These are phyloP conservation scores for Rambutsinella grinnellia DNA, from an alignment of 2,888 invertebrate species.

Conservation along the genomic window DNA sequence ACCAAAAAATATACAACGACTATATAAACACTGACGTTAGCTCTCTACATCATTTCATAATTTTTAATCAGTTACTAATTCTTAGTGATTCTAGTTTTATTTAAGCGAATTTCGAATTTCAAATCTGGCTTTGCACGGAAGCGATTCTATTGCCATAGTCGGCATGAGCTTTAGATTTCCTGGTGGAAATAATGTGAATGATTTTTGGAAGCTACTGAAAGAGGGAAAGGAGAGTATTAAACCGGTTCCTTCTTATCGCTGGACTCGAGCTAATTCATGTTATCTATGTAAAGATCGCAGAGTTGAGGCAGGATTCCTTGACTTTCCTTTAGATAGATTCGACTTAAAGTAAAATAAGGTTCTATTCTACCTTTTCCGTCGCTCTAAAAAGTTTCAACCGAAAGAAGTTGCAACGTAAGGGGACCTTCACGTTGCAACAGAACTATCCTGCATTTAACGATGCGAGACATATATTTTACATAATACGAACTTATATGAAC, in stretches of 20 bases:
- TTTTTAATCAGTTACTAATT: too few relatives aligned
- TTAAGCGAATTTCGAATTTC: background rate
- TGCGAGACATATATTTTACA: too few relatives aligned
- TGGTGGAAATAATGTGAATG: slow-evolving; percentile 19
- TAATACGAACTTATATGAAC: too few relatives aligned
- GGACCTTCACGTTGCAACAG: too few relatives aligned
- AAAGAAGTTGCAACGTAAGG: too few relatives aligned
- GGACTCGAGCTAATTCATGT: background rate
- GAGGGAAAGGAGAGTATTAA: slow-evolving; percentile 11
- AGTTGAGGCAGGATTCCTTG: slow-evolving; percentile 4
- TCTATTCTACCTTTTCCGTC: too few relatives aligned
- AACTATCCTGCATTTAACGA: too few relatives aligned
- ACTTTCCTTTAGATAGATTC: slow-evolving; percentile 1
- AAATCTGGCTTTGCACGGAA: background rate
- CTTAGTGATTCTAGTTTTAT: too few relatives aligned
- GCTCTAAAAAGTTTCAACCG: too few relatives aligned
- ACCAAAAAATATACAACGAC: too few relatives aligned
- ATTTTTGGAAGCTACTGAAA: slow-evolving; percentile 23
- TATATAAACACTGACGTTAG: too few relatives aligned
- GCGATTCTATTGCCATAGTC: slow-evolving; percentile 24
- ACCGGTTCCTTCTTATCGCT: slow-evolving; percentile 6
- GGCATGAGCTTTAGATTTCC: slow-evolving; percentile 31
- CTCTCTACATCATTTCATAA: too few relatives aligned
- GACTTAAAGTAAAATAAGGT: background rate
- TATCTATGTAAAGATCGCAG: background rate